Percentiles rank a stretch among this genome's conserved stretches.
phyloP scores from a whole-genome alignment of 2,113 vertebrate genomes.

The Regulus satrapa region DNA sequence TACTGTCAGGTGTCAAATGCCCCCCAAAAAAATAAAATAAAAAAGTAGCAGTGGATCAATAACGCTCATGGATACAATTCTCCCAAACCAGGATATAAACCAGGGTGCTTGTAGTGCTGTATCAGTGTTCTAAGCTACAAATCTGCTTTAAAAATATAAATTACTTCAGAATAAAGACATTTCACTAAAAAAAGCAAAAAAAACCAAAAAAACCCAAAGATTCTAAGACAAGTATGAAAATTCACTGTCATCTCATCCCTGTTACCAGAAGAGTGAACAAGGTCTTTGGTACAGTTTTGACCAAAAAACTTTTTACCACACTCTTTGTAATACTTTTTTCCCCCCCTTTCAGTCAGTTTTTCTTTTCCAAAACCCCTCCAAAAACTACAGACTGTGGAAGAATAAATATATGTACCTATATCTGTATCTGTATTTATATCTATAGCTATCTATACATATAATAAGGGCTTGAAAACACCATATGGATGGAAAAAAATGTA shows the following conservation, averaged over 20 bases:
- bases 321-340: background rate
- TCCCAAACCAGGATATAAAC: background rate
- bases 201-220: background rate
- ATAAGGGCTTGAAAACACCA: background rate
- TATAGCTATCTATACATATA: background rate
- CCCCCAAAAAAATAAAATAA: no score
- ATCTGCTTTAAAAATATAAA: background rate
- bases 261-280: background rate
- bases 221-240: background rate
- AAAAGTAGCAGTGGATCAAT: background rate
- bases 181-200: no score
- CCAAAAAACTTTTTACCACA: rapidly evolving
- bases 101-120: rapidly evolving
- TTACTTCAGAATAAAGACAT: background rate
- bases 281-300: background rate
- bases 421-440: background rate
- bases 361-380: background rate
- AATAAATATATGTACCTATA: background rate
- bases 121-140: background rate
- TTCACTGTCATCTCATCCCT: background rate
- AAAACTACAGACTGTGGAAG: background rate
- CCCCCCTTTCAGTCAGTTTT: background rate
- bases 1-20: background rate
- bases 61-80: background rate
- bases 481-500: background rate